Conservation (phyloP, 1,140 invertebrate genomes). For the Heliothis virescens region DNA sequence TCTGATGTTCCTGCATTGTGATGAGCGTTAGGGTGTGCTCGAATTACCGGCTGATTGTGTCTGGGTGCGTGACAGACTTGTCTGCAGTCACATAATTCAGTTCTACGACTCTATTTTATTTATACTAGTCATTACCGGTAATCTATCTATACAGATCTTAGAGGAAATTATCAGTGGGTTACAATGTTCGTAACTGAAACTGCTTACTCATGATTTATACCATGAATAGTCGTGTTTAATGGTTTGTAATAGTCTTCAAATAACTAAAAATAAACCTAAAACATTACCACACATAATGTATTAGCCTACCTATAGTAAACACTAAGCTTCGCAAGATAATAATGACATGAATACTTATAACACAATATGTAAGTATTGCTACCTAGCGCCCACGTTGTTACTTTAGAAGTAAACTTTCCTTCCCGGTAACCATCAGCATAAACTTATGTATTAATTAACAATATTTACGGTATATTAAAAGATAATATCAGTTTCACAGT, state of each 20-base stretch:
- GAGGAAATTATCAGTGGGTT: too few species aligned
- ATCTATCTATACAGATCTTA: too few species aligned
- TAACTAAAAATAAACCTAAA: too few species aligned
- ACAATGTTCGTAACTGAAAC: too few species aligned
- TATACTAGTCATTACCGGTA: too few species aligned
- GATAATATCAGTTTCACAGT: not conserved
- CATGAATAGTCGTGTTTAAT: too few species aligned
- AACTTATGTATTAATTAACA: not conserved
- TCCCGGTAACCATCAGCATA: not conserved
- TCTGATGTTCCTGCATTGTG: not conserved
- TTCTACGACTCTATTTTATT: too few species aligned
- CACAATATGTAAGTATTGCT: constrained; percentile 2
- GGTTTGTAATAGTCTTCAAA: too few species aligned
- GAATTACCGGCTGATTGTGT: constrained; percentile 26
- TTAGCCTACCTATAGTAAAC: too few species aligned
- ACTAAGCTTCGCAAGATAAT: not conserved
- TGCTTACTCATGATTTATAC: too few species aligned
- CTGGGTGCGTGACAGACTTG: constrained; percentile 27
- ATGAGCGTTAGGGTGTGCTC: not conserved
- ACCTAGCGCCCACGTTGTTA: not conserved
- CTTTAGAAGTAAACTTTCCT: constrained; percentile 8
- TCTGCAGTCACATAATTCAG: not conserved
- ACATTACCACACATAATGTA: too few species aligned
- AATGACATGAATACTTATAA: too few species aligned
- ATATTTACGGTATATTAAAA: not conserved